phyloP scores from a whole-genome alignment of 2,113 vertebrate genomes.

The Pseudopipra pipra region DNA sequence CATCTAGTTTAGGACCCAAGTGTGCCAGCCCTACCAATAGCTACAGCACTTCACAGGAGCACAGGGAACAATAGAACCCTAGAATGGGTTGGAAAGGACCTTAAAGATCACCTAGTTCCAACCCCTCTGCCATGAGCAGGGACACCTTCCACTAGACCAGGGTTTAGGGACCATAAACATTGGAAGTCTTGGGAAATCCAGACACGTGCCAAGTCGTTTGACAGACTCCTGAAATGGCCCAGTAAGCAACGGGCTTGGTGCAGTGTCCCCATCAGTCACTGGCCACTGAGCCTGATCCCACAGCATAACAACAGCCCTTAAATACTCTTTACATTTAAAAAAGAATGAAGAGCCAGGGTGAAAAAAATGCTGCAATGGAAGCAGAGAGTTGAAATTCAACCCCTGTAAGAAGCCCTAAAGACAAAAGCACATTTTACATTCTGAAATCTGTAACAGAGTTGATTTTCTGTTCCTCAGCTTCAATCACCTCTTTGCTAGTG shows the following conservation, averaged over 20 bases:
- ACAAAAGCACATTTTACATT: background rate
- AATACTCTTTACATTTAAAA: background rate
- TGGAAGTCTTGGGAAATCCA: background rate
- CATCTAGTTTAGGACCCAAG: background rate
- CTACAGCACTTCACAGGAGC: background rate
- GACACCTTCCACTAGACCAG: background rate
- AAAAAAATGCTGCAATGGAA: background rate
- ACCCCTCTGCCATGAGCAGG: background rate
- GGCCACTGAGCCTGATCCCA: background rate
- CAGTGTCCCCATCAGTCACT: background rate
- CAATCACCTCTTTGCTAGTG: background rate
- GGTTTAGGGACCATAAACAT: background rate
- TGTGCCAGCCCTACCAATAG: background rate
- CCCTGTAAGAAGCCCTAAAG: background rate
- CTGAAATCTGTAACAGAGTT: background rate
- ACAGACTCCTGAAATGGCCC: background rate
- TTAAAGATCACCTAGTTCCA: background rate
- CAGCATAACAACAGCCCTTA: background rate
- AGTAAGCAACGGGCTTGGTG: background rate
- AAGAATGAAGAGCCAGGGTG: background rate
- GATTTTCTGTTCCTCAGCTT: conserved; percentile 25
- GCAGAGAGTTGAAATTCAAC: background rate
- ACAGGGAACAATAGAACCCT: background rate
- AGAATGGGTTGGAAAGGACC: background rate
- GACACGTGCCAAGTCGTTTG: background rate